Evolutionary conservation across 2,888 invertebrate genomes (phyloP), one percentile per base, ranked within the genome.

Genomic region (Drosophila pseudotakahashii): DNA sequence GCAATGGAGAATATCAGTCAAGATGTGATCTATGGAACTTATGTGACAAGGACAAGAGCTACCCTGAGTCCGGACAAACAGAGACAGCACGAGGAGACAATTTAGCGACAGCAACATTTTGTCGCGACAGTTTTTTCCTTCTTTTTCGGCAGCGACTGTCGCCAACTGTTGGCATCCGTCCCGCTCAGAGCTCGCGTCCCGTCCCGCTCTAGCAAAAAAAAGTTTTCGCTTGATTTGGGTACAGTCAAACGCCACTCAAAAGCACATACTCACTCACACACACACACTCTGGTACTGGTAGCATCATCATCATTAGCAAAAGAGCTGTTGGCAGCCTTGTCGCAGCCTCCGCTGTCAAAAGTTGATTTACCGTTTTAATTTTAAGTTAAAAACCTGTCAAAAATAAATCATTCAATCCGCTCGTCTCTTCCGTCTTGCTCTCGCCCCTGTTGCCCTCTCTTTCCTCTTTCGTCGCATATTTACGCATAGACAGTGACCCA

Each of bases 361-460:
- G 78, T 90, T 91, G 90, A 90, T 91, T 90, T 90, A 91, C 89
- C 77, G 90, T 88, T 90, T 90, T 90, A 90, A 90, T 90, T 90
- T 90, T 89, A 90, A 91, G 90, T 91, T 90, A 89, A 90, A 90
- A 90, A 90, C 81, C 88, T 90, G 90, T 90, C 90, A 90, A 90
- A 90, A 90, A 90, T 90, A 90, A 90, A 90, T 90, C 90, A 90
- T 90, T 90, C 91, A 90, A 90, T 86, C 88, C 67, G 60, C 69
- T 79, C 73, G 41, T 59, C 30, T 54, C 42, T 34, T 50, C 39
- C n/a, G 51, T 71, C 26, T 59, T 59, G 42, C 50, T 71, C 71
- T 54, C 16, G 37, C 51, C 36, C 48, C 36, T 32, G 30, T 19
- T 48, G 32, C 64, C 39, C 13, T 41, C 41, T 45, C 59, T 23